Evolutionary conservation across 1,140 invertebrate species (phyloP).

Genomic region (Camponotus pennsylvanicus): DNA sequence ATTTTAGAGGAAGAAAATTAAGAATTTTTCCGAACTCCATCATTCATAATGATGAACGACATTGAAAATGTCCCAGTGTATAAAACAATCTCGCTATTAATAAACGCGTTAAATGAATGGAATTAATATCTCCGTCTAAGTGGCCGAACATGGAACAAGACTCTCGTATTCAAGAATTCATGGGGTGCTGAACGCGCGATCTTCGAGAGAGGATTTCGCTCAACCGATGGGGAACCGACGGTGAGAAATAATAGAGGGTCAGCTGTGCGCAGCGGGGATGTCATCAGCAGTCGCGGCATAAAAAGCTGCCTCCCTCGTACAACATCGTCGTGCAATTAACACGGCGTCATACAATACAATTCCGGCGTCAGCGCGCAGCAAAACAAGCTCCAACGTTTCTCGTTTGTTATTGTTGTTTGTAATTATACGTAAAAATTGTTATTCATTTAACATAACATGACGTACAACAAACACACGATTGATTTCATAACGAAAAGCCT

Average conservation of each 20-base stretch:
- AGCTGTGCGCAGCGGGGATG: conserved; percentile 78
- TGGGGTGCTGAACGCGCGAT: conserved; percentile 59
- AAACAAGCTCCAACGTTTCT: conserved; percentile 63
- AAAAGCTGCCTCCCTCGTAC: conserved; percentile 75
- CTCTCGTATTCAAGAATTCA: conserved; percentile 59
- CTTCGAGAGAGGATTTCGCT: conserved; percentile 58
- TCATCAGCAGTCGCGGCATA: conserved; percentile 79
- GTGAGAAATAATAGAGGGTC: conserved; percentile 81
- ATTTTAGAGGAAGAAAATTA: background rate
- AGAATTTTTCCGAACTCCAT: background rate
- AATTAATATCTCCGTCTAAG: conserved; percentile 51
- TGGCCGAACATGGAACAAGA: background rate
- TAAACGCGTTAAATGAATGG: conserved; percentile 45
- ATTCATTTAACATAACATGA: conserved; percentile 33
- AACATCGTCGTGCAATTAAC: conserved; percentile 71
- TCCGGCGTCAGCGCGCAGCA: conserved; percentile 50
- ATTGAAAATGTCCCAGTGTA: background rate
- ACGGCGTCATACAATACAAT: conserved; percentile 68
- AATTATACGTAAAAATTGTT: conserved; percentile 58
- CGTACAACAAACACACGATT: conserved; percentile 20
- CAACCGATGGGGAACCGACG: conserved; percentile 72
- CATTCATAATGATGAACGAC: background rate
- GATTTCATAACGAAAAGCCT: conserved; percentile 25
- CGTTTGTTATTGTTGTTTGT: conserved; percentile 28
- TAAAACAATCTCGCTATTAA: background rate